Evolutionary conservation across 2,113 vertebrate genomes (phyloP), one percentile per base, ranked within the genome.

Genomic region (Vanacampus margaritifer): DNA sequence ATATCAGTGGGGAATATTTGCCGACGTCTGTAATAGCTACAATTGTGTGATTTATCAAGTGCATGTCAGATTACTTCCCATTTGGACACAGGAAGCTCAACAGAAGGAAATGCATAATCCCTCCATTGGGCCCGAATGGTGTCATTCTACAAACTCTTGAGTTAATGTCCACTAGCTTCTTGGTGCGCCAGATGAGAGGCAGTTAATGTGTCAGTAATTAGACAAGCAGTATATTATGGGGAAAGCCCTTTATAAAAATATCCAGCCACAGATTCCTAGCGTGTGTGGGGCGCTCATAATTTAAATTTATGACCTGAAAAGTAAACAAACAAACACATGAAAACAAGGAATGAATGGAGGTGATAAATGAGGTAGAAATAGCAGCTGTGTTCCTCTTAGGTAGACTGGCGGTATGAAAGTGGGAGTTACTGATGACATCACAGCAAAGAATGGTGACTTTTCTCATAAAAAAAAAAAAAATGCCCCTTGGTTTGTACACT

Each of bases 1-100:
- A 26, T 7, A 32, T 12, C 23, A 26, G 54, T 23, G 37, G 39
- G 10, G 39, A 37, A 37, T 60, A 13, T 60, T 37, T 37, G 3
- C 36, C 11, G 19, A n/a, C 19, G 54, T 13, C 26, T 32, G 13
- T 32, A 16, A 57, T 35, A 57, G 26, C 32, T 61, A 13, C 21
- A 90, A 58, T 91, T 90, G 84, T 89, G 91, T 94, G 92, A 97
- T 97, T 98, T 96, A 96, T 93, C 91, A 92, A 91, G 93, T 95
- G 90, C 67, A 93, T 93, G 93, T 94, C 92, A 92, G 93, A 94
- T 92, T 91, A 93, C 93, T 95, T 97, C 94, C 81, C 86, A 93
- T 78, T 84, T 81, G 92, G 91, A 93, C 89, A 91, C 92, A 89
- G 91, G 91, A 85, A 79, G 74, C 92, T 85, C 89, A 92, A 91